These are phyloP conservation scores for Melanargia galathea DNA, from an alignment of 2,888 invertebrate species.

Conservation along the genomic window DNA sequence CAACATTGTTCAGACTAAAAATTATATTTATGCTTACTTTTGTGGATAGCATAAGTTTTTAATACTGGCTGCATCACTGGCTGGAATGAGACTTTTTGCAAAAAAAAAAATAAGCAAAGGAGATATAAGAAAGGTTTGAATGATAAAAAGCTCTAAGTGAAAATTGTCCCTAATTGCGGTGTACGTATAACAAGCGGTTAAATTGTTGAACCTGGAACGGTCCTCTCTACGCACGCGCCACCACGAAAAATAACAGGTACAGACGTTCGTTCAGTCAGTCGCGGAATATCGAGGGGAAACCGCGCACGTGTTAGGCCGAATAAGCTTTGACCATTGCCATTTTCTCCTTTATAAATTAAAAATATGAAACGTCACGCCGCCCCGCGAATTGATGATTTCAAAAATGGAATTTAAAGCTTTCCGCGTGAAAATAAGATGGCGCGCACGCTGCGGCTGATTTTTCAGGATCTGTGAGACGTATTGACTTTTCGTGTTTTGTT, in stretches of 20 bases:
- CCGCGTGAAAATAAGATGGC: slow-evolving; percentile 23
- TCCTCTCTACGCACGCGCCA: slow-evolving; percentile 49
- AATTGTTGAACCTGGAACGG: slow-evolving; percentile 42
- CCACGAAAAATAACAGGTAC: slow-evolving; percentile 49
- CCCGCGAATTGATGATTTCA: slow-evolving; percentile 49
- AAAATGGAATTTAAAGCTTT: slow-evolving; percentile 43
- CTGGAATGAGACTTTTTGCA: neutral
- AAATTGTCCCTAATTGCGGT: slow-evolving; percentile 41
- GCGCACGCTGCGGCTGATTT: slow-evolving; percentile 38
- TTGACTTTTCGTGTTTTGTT: slow-evolving; percentile 73
- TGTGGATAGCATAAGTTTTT: too few species aligned
- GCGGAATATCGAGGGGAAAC: slow-evolving; percentile 58
- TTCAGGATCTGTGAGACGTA: slow-evolving; percentile 55
- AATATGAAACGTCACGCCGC: slow-evolving; percentile 49
- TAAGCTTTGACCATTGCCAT: slow-evolving; percentile 42
- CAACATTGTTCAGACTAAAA: too few species aligned
- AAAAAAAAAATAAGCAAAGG: slow-evolving; percentile 1
- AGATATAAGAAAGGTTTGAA: slow-evolving; percentile 66
- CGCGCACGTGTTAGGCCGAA: slow-evolving; percentile 65
- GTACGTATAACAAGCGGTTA: slow-evolving; percentile 42
- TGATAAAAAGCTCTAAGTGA: slow-evolving; percentile 59
- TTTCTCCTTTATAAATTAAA: slow-evolving; percentile 47
- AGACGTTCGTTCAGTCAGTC: slow-evolving; percentile 62
- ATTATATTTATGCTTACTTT: too few species aligned
- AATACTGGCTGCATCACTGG: neutral